Base-by-base conservation (phyloP, 2,888 invertebrate genomes). In the Cantharis rufa region DNA sequence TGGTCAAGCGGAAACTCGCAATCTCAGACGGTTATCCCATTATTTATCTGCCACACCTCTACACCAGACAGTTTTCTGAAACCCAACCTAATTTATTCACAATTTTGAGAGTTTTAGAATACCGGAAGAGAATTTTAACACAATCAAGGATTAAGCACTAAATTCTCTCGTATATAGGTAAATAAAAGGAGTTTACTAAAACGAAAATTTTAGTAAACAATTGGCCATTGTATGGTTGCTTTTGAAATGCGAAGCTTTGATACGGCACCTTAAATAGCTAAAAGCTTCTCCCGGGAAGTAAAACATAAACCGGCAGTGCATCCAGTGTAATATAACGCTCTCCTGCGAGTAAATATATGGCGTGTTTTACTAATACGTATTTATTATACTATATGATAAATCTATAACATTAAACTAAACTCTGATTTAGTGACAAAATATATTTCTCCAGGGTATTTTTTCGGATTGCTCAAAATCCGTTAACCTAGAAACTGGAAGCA, bases 21-120 rank as follows among this genome's bases (percentile, higher is more conserved):
- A 82, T 82, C 82, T 82, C 81, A 75, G 74, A 77, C 82, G 80
- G 80, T 82, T 82, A 82, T 82, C 82, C 82, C 81, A 79, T 82
- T 81, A 82, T 82, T 82, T 82, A 82, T 82, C 82, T 75, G 77
- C 79, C 81, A 78, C 81, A 81, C 81, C 82, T 80, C 80, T 80
- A 71, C 81, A 75, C 77, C 75, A 80, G 81, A 81, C 81, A 81
- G 80, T 79, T 79, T 77, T 78, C 80, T 78, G 72, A 74, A 78
- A 73, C 79, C 80, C 75, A 62, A 70, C 75, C 80, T 81, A 80
- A 81, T 79, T 81, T 81, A 81, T 80, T 78, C 79, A 79, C 80
- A 79, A 80, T 79, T 79, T 79, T 80, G 71, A 69, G 69, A 76
- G 78, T 78, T 76, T 78, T 78, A 78, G 71, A 76, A 76, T 75